Conservation (phyloP, 2,797 vertebrate genomes). For the Muscicapa comitata region DNA sequence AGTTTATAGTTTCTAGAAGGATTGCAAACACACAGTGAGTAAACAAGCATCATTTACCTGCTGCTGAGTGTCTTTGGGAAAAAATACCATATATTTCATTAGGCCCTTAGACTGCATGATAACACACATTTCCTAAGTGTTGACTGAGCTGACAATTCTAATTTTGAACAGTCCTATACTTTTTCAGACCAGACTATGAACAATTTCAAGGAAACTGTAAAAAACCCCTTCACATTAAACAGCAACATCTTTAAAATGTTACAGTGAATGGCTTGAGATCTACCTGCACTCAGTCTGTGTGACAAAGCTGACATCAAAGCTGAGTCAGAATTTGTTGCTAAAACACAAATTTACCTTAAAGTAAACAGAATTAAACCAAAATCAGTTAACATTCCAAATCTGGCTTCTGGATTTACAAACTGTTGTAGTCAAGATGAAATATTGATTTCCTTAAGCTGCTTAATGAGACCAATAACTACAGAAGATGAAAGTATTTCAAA, state of each 20-base stretch:
- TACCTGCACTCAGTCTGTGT: not conserved
- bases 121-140: not conserved
- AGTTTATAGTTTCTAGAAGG: not conserved
- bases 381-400: not conserved
- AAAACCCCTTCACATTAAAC: not conserved
- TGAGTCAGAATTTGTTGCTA: not conserved
- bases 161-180: not conserved
- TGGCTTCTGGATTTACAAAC: not conserved
- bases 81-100: not conserved
- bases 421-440: not conserved
- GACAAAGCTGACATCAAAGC: not conserved
- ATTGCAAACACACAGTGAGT: not conserved
- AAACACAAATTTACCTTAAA: not conserved
- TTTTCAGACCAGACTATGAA: not conserved
- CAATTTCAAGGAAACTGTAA: not conserved
- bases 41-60: not conserved
- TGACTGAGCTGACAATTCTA: not conserved
- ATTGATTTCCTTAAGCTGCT: not conserved
- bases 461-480: constrained; percentile 16
- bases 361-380: not conserved
- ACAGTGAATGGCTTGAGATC: not conserved
- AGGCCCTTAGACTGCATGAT: not conserved
- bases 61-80: not conserved
- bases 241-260: not conserved
- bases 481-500: constrained; percentile 7